These are phyloP conservation scores for Neodiprion pinetum DNA, from an alignment of 1,140 invertebrate species.

Conservation along the genomic window DNA sequence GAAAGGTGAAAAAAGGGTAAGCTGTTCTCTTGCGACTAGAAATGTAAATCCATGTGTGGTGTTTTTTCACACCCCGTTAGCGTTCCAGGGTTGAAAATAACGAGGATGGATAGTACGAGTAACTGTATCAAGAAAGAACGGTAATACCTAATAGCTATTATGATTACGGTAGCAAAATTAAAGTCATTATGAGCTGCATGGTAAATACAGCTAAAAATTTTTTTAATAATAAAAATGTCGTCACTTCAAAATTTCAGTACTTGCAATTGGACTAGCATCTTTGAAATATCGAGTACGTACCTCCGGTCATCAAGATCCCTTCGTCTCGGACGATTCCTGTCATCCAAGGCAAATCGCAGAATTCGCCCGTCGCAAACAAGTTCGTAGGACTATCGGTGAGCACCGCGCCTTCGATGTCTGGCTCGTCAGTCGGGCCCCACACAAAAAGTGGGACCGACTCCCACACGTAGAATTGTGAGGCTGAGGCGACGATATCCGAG, in stretches of 20 bases:
- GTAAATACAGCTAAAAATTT: not conserved
- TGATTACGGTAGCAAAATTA: no score
- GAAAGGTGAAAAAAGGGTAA: no score
- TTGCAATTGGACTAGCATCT: not conserved
- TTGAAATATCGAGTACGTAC: not conserved
- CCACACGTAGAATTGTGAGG: slow-evolving; percentile 18
- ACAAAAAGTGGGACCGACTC: slow-evolving; percentile 2
- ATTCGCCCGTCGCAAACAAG: slow-evolving; percentile 11
- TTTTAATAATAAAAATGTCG: not conserved
- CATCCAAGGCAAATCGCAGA: slow-evolving; percentile 26
- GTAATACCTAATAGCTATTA: no score
- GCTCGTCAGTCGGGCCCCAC: slow-evolving; percentile 30
- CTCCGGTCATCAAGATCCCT: slow-evolving; percentile 15
- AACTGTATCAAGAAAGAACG: no score
- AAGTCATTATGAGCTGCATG: no score
- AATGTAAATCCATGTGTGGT: no score
- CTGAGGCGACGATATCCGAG: slow-evolving; percentile 8
- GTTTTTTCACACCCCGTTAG: no score
- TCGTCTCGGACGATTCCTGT: slow-evolving; percentile 26
- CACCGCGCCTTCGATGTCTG: slow-evolving; percentile 23
- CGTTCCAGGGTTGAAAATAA: no score
- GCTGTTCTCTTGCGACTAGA: no score
- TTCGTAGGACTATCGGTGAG: slow-evolving; percentile 23
- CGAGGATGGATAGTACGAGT: no score
- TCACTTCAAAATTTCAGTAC: not conserved